Base-by-base conservation (phyloP, 2,113 vertebrate species). In the Ancistrus triradiatus region DNA sequence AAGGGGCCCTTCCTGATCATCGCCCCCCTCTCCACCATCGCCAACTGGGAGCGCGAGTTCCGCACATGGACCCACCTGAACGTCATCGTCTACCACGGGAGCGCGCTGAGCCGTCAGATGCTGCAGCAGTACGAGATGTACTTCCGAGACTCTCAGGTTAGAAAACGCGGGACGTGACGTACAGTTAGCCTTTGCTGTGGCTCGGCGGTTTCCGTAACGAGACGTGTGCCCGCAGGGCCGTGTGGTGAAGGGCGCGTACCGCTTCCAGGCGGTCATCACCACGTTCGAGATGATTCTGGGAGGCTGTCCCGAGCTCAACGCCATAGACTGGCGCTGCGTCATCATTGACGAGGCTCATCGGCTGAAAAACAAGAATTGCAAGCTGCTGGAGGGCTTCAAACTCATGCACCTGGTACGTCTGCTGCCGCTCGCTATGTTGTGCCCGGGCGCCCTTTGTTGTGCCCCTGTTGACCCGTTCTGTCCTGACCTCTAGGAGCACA, bases 101-200 rank as follows among this genome's bases (percentile, higher is more conserved):
- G 95, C 57, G 85, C 94, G 86, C 88, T 97, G 82, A 98, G 96
- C 86, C 87, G 95, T 77, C 96, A 98, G 82, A 98, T 98, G 96
- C 95, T 98, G 64, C 96, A 98, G 77, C 96, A 96, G 78, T 98
- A 98, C 47, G 96, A 98, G 76, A 98, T 98, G 95, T 95, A 97
- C 83, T 95, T 91, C 90, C 92, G 92, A 86, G 96, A 98, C 51
- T 81, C 93, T 27, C 95, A 98, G 94, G 96, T 98, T 75, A 63
- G 38, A 21, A 40, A 11, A 33, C 43, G 37, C 48, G 11, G n/a
- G n/a, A n/a, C n/a, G n/a, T n/a, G n/a, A n/a, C n/a, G n/a, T n/a
- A n/a, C n/a, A n/a, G n/a, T n/a, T n/a, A n/a, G n/a, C n/a, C n/a
- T n/a, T n/a, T n/a, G n/a, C n/a, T n/a, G n/a, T n/a, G n/a, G n/a